Evolutionary conservation across 1,140 invertebrate genomes (phyloP).

Genomic region (Orius laevigatus): DNA sequence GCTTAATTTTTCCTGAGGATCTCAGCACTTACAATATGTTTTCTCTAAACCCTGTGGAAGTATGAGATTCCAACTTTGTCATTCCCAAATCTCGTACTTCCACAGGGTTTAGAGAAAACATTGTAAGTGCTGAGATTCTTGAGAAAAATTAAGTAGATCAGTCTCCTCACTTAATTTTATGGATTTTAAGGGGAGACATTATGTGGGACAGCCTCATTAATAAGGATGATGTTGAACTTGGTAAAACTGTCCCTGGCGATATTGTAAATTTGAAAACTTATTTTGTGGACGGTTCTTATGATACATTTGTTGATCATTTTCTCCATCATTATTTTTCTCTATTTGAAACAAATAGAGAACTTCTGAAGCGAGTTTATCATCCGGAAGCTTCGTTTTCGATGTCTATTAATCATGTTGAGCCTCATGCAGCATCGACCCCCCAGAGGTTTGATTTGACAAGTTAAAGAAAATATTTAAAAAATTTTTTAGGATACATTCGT

Average conservation of each 20-base stretch:
- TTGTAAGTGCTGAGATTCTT: no score
- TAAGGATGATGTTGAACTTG: conserved; percentile 1
- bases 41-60: no score
- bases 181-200: no score
- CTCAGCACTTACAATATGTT: no score
- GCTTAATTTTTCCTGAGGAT: no score
- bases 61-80: no score
- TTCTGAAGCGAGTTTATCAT: conserved; percentile 6
- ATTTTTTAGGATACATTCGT: conserved; percentile 1
- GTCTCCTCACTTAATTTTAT: no score
- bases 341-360: conserved; percentile 1
- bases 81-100: no score
- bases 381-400: not conserved
- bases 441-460: not conserved
- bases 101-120: no score
- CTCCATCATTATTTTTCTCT: conserved; percentile 11
- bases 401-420: not conserved
- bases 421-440: not conserved
- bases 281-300: conserved; percentile 1
- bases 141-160: no score
- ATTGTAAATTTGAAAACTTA: conserved; percentile 3
- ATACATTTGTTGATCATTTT: conserved; percentile 11
- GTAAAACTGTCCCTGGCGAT: conserved; percentile 1
- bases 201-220: no score
- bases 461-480: not conserved